Conservation (phyloP, 2,888 invertebrate species). For the Eupithecia subumbrata region DNA sequence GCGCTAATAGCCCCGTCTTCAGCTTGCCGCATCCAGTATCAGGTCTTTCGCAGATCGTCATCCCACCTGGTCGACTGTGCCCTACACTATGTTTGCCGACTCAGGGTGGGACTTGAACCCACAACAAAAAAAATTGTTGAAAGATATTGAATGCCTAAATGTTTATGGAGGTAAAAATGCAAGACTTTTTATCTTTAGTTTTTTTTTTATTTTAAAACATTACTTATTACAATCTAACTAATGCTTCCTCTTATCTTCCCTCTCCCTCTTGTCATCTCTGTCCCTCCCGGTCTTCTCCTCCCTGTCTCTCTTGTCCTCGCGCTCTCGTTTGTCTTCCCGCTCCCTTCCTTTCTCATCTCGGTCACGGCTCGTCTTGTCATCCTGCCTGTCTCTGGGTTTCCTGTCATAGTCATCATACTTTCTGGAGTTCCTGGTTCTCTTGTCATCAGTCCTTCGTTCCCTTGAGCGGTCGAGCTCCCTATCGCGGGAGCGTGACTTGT, state of each 20-base stretch:
- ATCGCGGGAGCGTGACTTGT: conserved; percentile 78
- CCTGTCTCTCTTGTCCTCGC: conserved; percentile 32
- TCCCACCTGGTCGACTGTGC: too few relatives aligned
- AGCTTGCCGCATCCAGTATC: too few relatives aligned
- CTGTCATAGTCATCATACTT: conserved; percentile 81
- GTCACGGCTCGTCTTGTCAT: conserved; percentile 53
- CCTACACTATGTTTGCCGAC: too few relatives aligned
- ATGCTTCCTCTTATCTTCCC: conserved; percentile 42
- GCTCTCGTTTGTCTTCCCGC: conserved; percentile 32
- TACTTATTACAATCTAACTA: conserved; percentile 26
- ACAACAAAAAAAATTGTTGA: too few relatives aligned
- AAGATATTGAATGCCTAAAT: background rate
- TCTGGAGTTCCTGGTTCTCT: conserved; percentile 66
- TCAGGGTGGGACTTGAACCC: too few relatives aligned
- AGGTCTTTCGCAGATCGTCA: too few relatives aligned
- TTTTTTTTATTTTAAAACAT: conserved; percentile 12
- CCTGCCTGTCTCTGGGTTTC: conserved; percentile 71
- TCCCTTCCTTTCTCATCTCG: conserved; percentile 32
- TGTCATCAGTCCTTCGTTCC: conserved; percentile 73
- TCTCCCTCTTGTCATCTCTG: conserved; percentile 32
- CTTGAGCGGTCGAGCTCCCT: conserved; percentile 71
- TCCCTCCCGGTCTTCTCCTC: conserved; percentile 32
- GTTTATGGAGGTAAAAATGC: background rate
- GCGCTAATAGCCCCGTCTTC: too few relatives aligned
- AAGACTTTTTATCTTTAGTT: background rate